Conservation (phyloP, 2,888 invertebrate species). For the Drosophila demipolita region DNA sequence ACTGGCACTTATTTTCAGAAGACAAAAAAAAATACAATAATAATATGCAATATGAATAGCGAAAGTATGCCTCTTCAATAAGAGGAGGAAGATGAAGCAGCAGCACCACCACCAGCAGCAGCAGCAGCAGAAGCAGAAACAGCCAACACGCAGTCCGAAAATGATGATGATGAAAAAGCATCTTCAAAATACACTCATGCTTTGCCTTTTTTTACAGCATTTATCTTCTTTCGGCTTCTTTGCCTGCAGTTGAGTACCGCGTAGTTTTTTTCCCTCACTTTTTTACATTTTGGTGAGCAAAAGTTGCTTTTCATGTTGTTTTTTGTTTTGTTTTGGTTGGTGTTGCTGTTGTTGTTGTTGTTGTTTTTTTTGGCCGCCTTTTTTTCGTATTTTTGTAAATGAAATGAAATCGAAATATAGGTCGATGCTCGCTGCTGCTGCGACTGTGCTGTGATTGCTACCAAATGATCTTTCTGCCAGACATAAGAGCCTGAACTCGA, state of each 20-base stretch:
- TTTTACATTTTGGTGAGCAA: constrained; percentile 47
- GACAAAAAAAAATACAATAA: constrained; percentile 26
- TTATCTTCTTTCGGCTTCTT: constrained; percentile 69
- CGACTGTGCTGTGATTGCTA: constrained; percentile 43
- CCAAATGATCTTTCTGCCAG: constrained; percentile 48
- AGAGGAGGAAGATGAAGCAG: constrained; percentile 3
- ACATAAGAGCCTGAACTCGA: constrained; percentile 61
- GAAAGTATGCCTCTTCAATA: constrained; percentile 33
- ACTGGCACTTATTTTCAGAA: constrained; percentile 29
- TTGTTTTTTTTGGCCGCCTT: constrained; percentile 54
- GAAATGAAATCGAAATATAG: constrained; percentile 74
- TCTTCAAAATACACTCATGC: constrained; percentile 76
- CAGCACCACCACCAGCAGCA: neutral
- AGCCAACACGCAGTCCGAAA: constrained; percentile 36
- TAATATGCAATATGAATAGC: constrained; percentile 36
- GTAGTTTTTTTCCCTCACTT: constrained; percentile 45
- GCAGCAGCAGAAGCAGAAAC: constrained; percentile 8
- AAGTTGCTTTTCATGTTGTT: constrained; percentile 68
- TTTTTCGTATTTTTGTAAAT: constrained; percentile 65
- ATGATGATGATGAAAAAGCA: constrained; percentile 56
- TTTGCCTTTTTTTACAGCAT: constrained; percentile 67
- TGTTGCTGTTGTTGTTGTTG: constrained; percentile 19
- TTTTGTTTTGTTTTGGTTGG: constrained; percentile 44
- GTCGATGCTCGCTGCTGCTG: constrained; percentile 53
- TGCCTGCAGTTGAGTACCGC: constrained; percentile 68